phyloP scores from a whole-genome alignment of 2,113 vertebrate species.

The Hepsetus odoe region DNA sequence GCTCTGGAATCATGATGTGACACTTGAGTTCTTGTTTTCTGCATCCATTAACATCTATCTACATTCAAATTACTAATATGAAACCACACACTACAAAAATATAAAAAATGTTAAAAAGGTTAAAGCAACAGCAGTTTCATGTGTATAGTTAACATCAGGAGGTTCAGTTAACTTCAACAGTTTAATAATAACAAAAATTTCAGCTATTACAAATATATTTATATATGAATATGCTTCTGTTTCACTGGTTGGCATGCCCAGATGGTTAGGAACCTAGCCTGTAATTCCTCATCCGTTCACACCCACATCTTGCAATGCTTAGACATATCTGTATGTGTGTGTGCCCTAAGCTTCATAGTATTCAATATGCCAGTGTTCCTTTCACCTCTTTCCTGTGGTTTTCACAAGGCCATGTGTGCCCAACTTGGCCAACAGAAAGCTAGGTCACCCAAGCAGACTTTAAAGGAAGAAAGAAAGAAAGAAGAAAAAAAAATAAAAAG shows the following conservation, averaged over 20 bases:
- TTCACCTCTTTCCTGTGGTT: neutral
- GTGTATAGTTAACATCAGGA: neutral
- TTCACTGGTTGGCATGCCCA: neutral
- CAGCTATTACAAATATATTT: too few relatives aligned
- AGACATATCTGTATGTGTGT: neutral
- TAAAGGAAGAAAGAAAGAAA: neutral
- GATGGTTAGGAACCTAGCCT: neutral
- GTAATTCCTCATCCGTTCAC: neutral
- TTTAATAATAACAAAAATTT: neutral
- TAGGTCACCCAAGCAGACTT: neutral
- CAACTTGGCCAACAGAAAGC: neutral
- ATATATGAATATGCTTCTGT: neutral
- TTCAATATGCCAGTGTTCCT: neutral
- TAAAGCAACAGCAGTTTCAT: constrained; percentile 3
- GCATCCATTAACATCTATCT: neutral
- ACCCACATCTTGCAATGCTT: neutral
- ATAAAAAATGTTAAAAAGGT: neutral
- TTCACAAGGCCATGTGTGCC: neutral
- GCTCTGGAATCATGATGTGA: neutral
- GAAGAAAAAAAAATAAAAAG: constrained; percentile 2
- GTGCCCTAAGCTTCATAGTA: neutral
- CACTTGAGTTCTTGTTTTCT: neutral
- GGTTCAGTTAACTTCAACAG: neutral
- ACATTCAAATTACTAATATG: neutral
- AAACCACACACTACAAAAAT: neutral